Base-by-base conservation (phyloP, 2,113 vertebrate species). In the Piaya cayana region DNA sequence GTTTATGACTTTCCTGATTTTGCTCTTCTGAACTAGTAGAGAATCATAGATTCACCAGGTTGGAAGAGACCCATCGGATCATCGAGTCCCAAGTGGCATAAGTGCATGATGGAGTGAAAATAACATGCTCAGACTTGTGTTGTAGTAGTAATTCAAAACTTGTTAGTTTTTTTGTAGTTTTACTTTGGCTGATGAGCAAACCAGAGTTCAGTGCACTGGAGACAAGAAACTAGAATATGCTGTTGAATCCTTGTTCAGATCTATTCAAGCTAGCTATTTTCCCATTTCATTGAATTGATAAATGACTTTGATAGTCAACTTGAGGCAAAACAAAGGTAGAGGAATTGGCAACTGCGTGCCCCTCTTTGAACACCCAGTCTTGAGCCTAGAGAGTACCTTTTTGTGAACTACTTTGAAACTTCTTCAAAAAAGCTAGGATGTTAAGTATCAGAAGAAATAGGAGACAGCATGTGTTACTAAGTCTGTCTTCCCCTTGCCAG, bases 131-230 rank as follows among this genome's bases (percentile, higher is more conserved):
- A n/a, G 58, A 25, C 42, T 76, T 43, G 11, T 0, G 2, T 79
- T 91, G 52, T 23, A 34, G 25, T 72, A 62, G 89, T 78, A 81
- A 91, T 92, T 97, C 58, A 74, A 78, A 92, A 69, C 78, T 94
- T 69, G 62, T 68, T 87, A 80, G 49, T 12, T 69, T 82, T 86
- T 1, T 5, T 95, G 92, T 82, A 85, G 88, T 45, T 94, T 95
- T 72, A 14, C 62, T 95, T 94, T 82, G 93, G 78, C 84, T 1
- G 4, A 45, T 58, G 42, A 82, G 70, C 67, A 82, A 63, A 94
- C 67, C 63, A 72, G 71, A 58, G 70, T 37, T 39, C 69, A 36
- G 17, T 55, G 7, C 9, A 1, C 12, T 74, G 63, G n/a, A 90
- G 87, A 84, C 87, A 91, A 87, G 69, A 65, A 72, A 91, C 76